Base-by-base conservation (phyloP, 2,888 invertebrate species). In the Adelphocoris suturalis region DNA sequence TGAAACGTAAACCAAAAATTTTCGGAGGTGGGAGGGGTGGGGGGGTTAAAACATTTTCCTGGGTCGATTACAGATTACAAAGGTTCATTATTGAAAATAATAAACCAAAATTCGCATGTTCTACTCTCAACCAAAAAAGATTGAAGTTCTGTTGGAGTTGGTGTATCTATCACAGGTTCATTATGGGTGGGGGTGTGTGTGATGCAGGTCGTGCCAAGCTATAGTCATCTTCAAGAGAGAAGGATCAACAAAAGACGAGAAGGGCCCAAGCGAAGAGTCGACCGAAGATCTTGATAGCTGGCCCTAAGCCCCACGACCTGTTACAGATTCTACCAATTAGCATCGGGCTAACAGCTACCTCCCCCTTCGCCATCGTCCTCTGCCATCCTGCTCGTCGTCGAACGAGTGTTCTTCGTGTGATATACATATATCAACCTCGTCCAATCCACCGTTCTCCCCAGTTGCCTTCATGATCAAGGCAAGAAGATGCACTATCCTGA, bases 251-350 rank as follows among this genome's bases (percentile, higher is more conserved):
- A 19, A 68, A 68, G 68, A 68, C 68, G 68, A 68, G 68, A 27
- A 68, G 68, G 68, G 19, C 23, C 68, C 68, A 23, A 9, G 61
- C 11, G 52, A 23, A 14, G 78, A 78, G 78, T 46, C 28, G 78
- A 78, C 48, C 37, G 19, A 23, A n/a, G 78, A 88, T 88, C 87
- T 88, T 78, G 87, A 88, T 88, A 88, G 28, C 57, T 14, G 27
- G 7, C n/a, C 82, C 19, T 55, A 12, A 48, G 16, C 27, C 27
- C 78, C 89, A 89, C 82, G 89, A 89, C 89, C 84, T 89, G 89
- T 89, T 89, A 89, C 89, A 89, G 82, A 89, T 89, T 89, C 84
- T 84, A 89, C 89, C 89, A 89, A 89, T 89, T 89, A 89, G 89
- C 84, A 89, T 82, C 48, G 68, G 80, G 80, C 89, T 89, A 89